Evolutionary conservation across 1,140 invertebrate genomes (phyloP).

Genomic region (Piezodorus guildinii): DNA sequence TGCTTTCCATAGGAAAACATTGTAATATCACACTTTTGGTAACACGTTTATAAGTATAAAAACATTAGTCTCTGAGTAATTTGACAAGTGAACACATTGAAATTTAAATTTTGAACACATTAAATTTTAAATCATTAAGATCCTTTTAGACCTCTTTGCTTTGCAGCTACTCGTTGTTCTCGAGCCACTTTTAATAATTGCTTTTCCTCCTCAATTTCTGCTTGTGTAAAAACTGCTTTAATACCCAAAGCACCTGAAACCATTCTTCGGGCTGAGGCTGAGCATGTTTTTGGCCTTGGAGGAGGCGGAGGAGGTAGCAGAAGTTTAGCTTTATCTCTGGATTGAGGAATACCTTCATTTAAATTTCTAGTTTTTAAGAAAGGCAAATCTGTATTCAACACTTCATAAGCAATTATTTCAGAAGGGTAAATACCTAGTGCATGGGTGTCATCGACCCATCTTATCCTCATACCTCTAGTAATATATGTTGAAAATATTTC

Average conservation of each 20-base stretch:
- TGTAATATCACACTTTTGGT: no score
- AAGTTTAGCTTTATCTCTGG: conserved; percentile 64
- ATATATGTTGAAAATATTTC: conserved; percentile 55
- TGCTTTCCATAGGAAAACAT: no score
- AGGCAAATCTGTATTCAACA: conserved; percentile 55
- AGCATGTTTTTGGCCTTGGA: conserved; percentile 72
- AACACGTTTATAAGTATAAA: no score
- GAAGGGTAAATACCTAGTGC: conserved; percentile 77
- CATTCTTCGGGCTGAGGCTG: conserved; percentile 64
- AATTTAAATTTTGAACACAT: no score
- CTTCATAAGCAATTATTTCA: conserved; percentile 66
- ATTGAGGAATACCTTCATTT: conserved; percentile 61
- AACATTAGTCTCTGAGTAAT: no score
- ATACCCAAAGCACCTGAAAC: conserved; percentile 77
- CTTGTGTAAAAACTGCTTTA: conserved; percentile 53
- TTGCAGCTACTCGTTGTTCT: conserved; percentile 33
- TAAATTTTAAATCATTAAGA: no score
- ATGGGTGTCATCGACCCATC: conserved; percentile 90
- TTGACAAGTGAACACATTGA: no score
- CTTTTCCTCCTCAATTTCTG: conserved; percentile 68
- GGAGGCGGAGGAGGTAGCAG: conserved; percentile 50
- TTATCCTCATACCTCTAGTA: conserved; percentile 67
- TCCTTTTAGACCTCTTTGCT: no score
- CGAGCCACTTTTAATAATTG: conserved; percentile 66
- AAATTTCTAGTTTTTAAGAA: conserved; percentile 68